Conservation (phyloP, 2,113 vertebrate genomes). For the Pterocles gutturalis region DNA sequence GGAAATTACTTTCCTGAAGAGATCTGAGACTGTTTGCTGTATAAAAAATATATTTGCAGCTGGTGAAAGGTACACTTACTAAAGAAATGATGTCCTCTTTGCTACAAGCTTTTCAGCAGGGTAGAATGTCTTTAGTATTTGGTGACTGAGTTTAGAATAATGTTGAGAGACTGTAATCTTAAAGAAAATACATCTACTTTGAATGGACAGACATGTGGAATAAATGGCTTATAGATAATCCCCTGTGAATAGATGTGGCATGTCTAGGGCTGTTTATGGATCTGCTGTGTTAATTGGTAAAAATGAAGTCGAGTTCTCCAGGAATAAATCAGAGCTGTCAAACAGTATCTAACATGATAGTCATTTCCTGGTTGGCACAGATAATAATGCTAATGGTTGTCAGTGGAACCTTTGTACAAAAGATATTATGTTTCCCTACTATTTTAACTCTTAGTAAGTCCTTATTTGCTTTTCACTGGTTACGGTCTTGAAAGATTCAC, state of each 20-base stretch:
- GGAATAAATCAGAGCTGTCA: conserved; percentile 63
- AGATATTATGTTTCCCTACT: conserved; percentile 18
- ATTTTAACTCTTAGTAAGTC: conserved; percentile 27
- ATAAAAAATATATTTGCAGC: not conserved
- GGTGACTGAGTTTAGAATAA: conserved; percentile 19
- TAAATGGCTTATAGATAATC: conserved; percentile 52
- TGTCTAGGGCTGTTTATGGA: conserved; percentile 39
- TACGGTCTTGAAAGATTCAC: not conserved
- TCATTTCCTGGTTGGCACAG: conserved; percentile 53
- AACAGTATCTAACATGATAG: conserved; percentile 53
- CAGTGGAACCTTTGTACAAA: conserved; percentile 21
- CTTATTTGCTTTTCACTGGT: conserved; percentile 42
- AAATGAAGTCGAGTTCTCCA: conserved; percentile 28
- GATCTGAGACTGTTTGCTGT: not conserved
- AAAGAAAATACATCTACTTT: conserved; percentile 33
- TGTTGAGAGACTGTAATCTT: not conserved
- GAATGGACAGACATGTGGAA: conserved; percentile 31
- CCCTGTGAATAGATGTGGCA: not conserved
- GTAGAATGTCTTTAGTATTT: not conserved
- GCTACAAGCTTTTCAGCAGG: not conserved
- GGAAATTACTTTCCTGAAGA: not conserved
- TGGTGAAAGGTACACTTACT: not conserved
- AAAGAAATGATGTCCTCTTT: not conserved
- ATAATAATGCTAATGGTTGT: conserved; percentile 55
- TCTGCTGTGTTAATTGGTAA: conserved; percentile 56